These are phyloP conservation scores for Peromyscus aztecus DNA, from an alignment of 2,797 vertebrate species.

Conservation along the genomic window DNA sequence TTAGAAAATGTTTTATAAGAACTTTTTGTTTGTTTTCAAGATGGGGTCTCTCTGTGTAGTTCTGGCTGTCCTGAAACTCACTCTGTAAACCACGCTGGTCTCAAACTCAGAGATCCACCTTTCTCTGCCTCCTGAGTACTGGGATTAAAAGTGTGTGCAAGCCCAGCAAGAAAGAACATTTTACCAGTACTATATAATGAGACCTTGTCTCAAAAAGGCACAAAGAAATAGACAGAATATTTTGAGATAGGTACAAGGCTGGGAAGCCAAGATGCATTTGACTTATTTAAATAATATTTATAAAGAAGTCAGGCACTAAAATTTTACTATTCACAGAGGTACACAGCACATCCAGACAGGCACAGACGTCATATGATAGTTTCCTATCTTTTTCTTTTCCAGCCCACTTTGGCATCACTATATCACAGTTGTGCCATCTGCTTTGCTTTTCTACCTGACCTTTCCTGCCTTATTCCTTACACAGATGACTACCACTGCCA, in stretches of 20 bases:
- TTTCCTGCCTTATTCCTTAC: neutral
- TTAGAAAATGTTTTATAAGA: neutral
- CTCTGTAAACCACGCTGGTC: neutral
- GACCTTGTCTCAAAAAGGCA: neutral
- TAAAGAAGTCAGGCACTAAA: neutral
- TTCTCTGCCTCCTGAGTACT: neutral
- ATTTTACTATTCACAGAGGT: neutral
- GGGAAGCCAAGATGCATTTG: neutral
- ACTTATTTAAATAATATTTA: neutral
- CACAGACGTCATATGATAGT: neutral
- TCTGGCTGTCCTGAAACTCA: neutral
- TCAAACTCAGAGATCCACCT: neutral
- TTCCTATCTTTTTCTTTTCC: no score
- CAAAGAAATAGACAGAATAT: neutral
- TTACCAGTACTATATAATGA: neutral
- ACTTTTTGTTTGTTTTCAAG: neutral
- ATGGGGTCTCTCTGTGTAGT: neutral
- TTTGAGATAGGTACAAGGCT: neutral
- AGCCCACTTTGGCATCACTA: neutral
- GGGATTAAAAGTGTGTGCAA: neutral
- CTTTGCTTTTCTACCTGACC: neutral
- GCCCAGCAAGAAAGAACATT: neutral
- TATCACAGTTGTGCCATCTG: neutral
- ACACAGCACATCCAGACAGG: neutral
- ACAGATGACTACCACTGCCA: neutral